Base-by-base conservation (phyloP, 2,113 vertebrate genomes). In the Chlorodrepanis virens region DNA sequence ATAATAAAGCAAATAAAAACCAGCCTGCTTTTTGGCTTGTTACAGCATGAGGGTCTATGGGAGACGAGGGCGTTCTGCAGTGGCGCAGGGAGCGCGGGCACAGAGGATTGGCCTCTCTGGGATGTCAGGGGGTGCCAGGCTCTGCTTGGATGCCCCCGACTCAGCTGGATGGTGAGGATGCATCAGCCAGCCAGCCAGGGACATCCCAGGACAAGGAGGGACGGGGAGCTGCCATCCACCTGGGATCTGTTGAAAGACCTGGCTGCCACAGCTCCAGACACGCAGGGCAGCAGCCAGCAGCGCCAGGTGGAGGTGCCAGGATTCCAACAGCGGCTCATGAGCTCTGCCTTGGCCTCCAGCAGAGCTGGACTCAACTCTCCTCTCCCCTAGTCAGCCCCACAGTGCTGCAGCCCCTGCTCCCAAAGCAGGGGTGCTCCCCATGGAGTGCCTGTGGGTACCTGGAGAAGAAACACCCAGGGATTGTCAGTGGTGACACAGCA, bases 381-480 rank as follows among this genome's bases (percentile, higher is more conserved):
- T 31, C 47, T 39, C 14, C 71, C 11, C 53, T 23, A 45, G 33
- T 14, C 64, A 77, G 33, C 22, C 18, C 60, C 4, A 1, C 3
- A 1, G 49, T 5, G 57, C 63, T 82, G 42, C 72, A 42, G 39
- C 39, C 8, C 25, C 29, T 10, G 64, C 27, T 78, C 69, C 29
- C 50, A 37, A 17, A 6, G 0, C 47, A 3, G 12, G 28, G 12
- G 9, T 1, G 3, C 24, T 75, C n/a, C 59, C 64, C 10, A 1
- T 33, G 6, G 19, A 9, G 29, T 1, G 0, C 12, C 12, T 5
- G 15, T 4, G 28, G 45, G 10, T 25, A 5, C 37, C 0, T 0
- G 52, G 13, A 65, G 35, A 13, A n/a, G 64, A 33, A 71, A 27
- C 3, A 3, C 10, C 3, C 4, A 0, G 2, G 14, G 3, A 39